A percentile compares a stretch with the other conserved stretches of the same genome.
These are phyloP conservation scores for Staurois parvus DNA, from an alignment of 2,797 vertebrate species.

Conservation along the genomic window DNA sequence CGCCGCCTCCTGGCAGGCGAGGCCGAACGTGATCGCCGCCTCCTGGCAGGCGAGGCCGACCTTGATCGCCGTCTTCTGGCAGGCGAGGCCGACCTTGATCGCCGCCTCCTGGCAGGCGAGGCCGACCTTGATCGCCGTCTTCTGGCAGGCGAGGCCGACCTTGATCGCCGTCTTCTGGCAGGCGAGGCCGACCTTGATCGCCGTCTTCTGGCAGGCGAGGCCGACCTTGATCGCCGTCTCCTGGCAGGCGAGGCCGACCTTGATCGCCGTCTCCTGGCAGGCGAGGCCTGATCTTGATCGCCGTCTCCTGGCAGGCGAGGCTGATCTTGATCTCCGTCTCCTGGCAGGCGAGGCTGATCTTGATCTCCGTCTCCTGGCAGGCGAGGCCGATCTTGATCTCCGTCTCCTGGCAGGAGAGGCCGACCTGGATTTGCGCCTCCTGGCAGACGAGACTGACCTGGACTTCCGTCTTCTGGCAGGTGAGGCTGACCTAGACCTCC, in stretches of 20 bases:
- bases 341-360: conserved; percentile 77
- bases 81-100: conserved; percentile 47
- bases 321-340: conserved; percentile 66
- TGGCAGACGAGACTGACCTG: conserved; percentile 1
- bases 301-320: not conserved
- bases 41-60: conserved; percentile 57
- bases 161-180: conserved; percentile 60
- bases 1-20: conserved; percentile 67
- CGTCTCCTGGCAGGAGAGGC: conserved; percentile 71
- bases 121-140: conserved; percentile 72
- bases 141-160: conserved; percentile 54
- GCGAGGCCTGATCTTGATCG: not conserved
- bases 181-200: conserved; percentile 60
- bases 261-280: not conserved
- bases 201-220: conserved; percentile 75
- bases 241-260: conserved; percentile 52
- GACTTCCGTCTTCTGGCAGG: not conserved
- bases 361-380: conserved; percentile 63
- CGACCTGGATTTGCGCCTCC: conserved; percentile 65
- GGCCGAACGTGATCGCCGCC: conserved; percentile 69
- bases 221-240: conserved; percentile 74
- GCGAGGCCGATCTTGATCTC: conserved; percentile 69
- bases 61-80: conserved; percentile 32
- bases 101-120: not conserved
- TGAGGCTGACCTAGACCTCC: not conserved